Percentiles rank a stretch among this genome's conserved stretches.
Evolutionary conservation across 2,113 vertebrate genomes (phyloP).

Genomic region (Herpetotheres cachinnans): DNA sequence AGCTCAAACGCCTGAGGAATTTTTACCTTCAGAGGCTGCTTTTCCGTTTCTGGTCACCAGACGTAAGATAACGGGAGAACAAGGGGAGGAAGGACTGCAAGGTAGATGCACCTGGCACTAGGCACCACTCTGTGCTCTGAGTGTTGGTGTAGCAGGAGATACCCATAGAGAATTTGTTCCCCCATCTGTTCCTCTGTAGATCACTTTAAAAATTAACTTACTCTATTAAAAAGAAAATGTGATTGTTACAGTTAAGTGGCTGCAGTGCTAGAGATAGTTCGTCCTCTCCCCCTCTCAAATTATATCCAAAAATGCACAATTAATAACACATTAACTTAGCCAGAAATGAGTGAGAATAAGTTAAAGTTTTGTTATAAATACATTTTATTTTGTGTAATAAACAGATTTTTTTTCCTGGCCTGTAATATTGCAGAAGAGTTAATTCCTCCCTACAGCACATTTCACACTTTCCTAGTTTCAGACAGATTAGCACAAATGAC

Average conservation of each 20-base stretch:
- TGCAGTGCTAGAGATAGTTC: conserved; percentile 21
- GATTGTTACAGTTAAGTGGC: conserved; percentile 43
- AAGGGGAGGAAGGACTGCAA: not conserved
- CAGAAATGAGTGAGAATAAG: not conserved
- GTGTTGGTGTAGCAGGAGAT: not conserved
- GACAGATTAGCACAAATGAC: conserved; percentile 48
- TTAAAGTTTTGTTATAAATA: not conserved
- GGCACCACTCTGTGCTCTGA: rapidly evolving
- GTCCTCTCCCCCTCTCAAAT: not conserved
- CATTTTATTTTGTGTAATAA: not conserved
- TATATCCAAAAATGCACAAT: not conserved
- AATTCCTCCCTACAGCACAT: conserved; percentile 28
- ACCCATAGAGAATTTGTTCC: conserved; percentile 13
- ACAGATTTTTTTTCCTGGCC: not conserved
- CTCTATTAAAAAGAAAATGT: conserved; percentile 38
- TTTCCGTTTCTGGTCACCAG: not conserved
- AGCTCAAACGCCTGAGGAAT: not conserved
- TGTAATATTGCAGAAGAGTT: conserved; percentile 22
- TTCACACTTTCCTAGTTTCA: conserved; percentile 47
- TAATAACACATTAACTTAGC: not conserved
- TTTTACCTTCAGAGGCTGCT: conserved; percentile 10
- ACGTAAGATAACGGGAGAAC: not conserved
- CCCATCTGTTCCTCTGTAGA: conserved; percentile 45
- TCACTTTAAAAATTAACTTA: conserved; percentile 51
- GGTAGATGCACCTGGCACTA: not conserved